Percentiles rank a stretch among this genome's conserved stretches.
Evolutionary conservation across 2,888 invertebrate genomes (phyloP).

Genomic region (Apantesis nais): DNA sequence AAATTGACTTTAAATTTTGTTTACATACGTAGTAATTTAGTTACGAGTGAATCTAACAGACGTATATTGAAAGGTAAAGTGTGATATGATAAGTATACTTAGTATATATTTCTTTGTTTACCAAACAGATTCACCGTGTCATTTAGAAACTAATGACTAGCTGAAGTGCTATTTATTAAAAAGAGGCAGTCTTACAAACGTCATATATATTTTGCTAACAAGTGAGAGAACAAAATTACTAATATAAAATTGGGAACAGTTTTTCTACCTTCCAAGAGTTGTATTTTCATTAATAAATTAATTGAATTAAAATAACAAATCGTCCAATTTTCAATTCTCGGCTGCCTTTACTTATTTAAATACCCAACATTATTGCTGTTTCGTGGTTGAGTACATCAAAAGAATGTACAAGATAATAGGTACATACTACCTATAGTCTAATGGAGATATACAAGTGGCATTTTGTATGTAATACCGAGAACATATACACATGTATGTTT

Average conservation of each 20-base stretch:
- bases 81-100: too few relatives aligned
- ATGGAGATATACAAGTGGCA: background rate
- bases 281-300: background rate
- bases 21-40: too few relatives aligned
- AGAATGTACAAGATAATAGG: background rate
- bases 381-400: background rate
- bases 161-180: too few relatives aligned
- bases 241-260: background rate
- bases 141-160: too few relatives aligned
- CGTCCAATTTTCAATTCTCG: background rate
- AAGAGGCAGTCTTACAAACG: too few relatives aligned
- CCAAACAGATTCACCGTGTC: too few relatives aligned
- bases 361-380: background rate
- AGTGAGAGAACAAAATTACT: too few relatives aligned
- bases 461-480: background rate
- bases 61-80: too few relatives aligned
- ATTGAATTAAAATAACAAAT: background rate
- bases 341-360: background rate
- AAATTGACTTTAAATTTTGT: too few relatives aligned
- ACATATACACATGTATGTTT: constrained; percentile 7
- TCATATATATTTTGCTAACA: too few relatives aligned
- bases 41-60: too few relatives aligned
- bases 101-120: too few relatives aligned
- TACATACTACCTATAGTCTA: background rate
- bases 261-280: background rate